A percentile compares a stretch with the other conserved stretches of the same genome.
Conservation (phyloP, 1,140 invertebrate species). For the Fragariocoptes setiger region DNA sequence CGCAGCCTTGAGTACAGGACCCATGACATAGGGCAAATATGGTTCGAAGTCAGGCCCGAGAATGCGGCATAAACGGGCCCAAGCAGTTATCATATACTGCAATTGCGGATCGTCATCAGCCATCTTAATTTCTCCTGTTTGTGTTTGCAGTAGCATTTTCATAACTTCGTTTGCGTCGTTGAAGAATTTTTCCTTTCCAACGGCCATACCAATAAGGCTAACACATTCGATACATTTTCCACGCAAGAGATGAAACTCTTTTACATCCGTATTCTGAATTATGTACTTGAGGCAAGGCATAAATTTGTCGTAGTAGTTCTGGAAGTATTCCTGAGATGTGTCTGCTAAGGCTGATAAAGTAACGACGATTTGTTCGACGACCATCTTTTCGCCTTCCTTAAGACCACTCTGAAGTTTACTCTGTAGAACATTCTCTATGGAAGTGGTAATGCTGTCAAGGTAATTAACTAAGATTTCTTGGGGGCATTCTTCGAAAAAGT, state of each 20-base stretch:
- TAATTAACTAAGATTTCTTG: conserved; percentile 69
- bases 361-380: conserved; percentile 87
- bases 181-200: conserved; percentile 75
- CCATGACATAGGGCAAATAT: conserved; percentile 89
- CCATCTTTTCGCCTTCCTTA: conserved; percentile 70
- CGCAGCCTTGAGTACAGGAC: conserved; percentile 72
- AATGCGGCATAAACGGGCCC: conserved; percentile 94
- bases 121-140: conserved; percentile 37
- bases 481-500: conserved; percentile 95
- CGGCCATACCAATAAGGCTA: conserved; percentile 83
- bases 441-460: conserved; percentile 56
- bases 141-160: conserved; percentile 68
- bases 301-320: conserved; percentile 34
- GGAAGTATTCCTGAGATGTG: conserved; percentile 82
- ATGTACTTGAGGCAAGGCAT: conserved; percentile 94
- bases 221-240: conserved; percentile 95
- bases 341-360: conserved; percentile 97
- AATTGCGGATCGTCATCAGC: conserved; percentile 82
- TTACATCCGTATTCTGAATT: conserved; percentile 46
- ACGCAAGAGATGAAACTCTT: conserved; percentile 54
- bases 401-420: conserved; percentile 62
- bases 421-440: conserved; percentile 59
- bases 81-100: conserved; percentile 88
- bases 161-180: conserved; percentile 79
- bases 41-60: conserved; percentile 74